phyloP scores from a whole-genome alignment of 2,797 vertebrate species.

The Vipera ursinii region DNA sequence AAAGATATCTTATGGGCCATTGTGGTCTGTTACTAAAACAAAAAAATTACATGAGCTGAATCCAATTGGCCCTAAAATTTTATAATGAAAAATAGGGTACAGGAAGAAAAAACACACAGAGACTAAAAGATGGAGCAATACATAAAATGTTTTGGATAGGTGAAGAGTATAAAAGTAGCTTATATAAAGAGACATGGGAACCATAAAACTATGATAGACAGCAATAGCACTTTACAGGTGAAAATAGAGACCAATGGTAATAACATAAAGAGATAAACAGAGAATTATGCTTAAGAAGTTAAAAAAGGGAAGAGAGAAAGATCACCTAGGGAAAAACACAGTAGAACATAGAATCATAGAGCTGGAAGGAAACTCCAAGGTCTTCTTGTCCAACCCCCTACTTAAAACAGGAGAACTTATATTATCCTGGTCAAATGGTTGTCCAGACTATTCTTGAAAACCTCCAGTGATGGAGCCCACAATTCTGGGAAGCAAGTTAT shows the following conservation, averaged over 20 bases:
- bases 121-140: background rate
- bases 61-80: background rate
- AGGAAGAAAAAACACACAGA: background rate
- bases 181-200: background rate
- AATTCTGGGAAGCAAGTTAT: too few species aligned
- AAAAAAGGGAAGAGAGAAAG: background rate
- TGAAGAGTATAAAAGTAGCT: too few species aligned
- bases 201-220: background rate
- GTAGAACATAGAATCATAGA: too few species aligned
- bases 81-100: background rate
- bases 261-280: background rate
- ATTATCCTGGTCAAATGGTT: too few species aligned
- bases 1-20: background rate
- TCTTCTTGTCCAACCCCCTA: too few species aligned
- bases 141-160: background rate
- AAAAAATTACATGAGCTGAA: background rate
- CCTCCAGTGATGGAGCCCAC: too few species aligned
- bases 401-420: too few species aligned
- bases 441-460: too few species aligned
- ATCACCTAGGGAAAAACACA: background rate
- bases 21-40: background rate
- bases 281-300: background rate
- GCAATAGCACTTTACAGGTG: background rate
- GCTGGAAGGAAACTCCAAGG: too few species aligned
- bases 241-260: background rate